A percentile compares a stretch with the other conserved stretches of the same genome.
These are phyloP conservation scores for Acanthacorydalis orientalis DNA, from an alignment of 2,888 invertebrate genomes.

Conservation along the genomic window DNA sequence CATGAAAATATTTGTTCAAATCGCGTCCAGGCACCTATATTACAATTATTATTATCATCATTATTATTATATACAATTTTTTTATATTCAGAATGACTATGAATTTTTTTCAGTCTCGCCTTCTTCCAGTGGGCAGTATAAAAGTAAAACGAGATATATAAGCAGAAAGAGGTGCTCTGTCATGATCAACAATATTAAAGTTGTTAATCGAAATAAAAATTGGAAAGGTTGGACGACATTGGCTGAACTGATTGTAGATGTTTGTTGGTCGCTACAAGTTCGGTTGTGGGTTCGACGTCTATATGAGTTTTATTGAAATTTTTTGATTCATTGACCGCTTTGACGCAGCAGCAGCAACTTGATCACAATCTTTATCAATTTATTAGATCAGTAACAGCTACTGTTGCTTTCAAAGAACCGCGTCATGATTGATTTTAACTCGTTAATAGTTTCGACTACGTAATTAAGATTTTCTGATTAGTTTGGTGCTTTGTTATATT, in stretches of 20 bases:
- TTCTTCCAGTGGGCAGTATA: too few species aligned
- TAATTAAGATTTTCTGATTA: conserved; percentile 1
- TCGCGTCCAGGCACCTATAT: too few species aligned
- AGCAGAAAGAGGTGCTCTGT: not conserved
- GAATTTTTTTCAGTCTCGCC: not conserved
- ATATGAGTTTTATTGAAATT: too few species aligned
- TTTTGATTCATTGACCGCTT: too few species aligned
- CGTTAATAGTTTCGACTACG: not conserved
- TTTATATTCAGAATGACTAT: not conserved
- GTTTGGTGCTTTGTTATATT: not conserved
- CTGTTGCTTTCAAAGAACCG: not conserved
- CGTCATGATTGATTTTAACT: conserved; percentile 1
- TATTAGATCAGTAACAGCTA: conserved; percentile 1
- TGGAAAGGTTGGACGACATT: not conserved
- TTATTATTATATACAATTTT: not conserved
- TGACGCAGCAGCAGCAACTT: not conserved
- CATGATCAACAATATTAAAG: not conserved
- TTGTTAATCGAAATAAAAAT: conserved; percentile 1
- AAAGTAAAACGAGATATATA: too few species aligned
- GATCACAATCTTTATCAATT: not conserved
- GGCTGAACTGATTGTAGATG: too few species aligned
- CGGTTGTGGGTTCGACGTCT: too few species aligned
- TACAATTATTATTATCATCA: not conserved
- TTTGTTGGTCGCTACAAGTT: too few species aligned
- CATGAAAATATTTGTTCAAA: too few species aligned